phyloP scores from a whole-genome alignment of 2,797 vertebrate species.

The Lateolabrax maculatus region DNA sequence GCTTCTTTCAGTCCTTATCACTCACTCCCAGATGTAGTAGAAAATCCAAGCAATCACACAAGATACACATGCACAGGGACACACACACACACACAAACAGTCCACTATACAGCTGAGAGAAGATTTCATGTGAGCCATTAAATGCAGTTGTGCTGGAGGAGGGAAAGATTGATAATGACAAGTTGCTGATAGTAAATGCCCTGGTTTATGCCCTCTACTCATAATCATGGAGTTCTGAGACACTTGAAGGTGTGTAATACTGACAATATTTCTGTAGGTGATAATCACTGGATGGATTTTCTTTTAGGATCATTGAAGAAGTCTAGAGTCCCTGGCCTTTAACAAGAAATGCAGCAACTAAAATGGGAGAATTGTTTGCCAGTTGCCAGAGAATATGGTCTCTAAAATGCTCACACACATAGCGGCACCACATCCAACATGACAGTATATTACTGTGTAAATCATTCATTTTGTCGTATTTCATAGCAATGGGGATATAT shows the following conservation, averaged over 20 bases:
- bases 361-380: neutral
- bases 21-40: conserved; percentile 52
- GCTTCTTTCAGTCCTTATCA: conserved; percentile 46
- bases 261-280: conserved; percentile 7
- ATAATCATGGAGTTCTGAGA: conserved; percentile 19
- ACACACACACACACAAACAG: conserved; percentile 6
- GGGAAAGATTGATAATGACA: conserved; percentile 11
- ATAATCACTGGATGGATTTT: neutral
- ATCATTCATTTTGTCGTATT: neutral
- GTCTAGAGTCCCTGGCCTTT: neutral
- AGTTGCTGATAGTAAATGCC: conserved; percentile 1
- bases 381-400: no score
- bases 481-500: no score
- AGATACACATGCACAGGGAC: conserved; percentile 5
- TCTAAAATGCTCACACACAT: no score
- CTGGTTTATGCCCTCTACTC: neutral
- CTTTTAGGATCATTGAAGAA: neutral
- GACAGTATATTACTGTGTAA: neutral
- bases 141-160: conserved; percentile 22
- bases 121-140: conserved; percentile 33
- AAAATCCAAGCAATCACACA: conserved; percentile 9
- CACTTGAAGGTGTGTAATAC: conserved; percentile 16
- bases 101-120: conserved; percentile 11
- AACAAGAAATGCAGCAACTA: neutral
- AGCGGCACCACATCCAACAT: neutral